Evolutionary conservation across 2,888 invertebrate species (phyloP).

Genomic region (Drosophila engyochracea): DNA sequence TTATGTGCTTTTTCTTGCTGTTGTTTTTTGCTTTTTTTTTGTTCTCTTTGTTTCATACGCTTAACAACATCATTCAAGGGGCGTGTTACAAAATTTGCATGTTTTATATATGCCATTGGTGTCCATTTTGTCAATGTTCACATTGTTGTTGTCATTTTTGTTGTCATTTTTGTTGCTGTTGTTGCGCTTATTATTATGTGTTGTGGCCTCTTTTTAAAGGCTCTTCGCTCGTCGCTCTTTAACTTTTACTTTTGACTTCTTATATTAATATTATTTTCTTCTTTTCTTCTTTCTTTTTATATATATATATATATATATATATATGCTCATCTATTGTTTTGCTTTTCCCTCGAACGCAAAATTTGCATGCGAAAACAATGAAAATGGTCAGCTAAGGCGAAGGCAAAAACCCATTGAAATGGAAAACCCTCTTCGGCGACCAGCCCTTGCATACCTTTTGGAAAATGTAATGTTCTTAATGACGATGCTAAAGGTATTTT

Average conservation of each 20-base stretch:
- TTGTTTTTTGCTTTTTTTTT: neutral
- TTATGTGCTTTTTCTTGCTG: conserved; percentile 57
- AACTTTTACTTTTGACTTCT: conserved; percentile 38
- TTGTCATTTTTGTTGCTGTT: conserved; percentile 18
- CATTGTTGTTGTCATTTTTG: conserved; percentile 22
- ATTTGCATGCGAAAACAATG: conserved; percentile 78
- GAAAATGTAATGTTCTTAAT: conserved; percentile 74
- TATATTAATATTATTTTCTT: conserved; percentile 6
- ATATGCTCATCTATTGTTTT: conserved; percentile 58
- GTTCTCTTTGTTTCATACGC: conserved; percentile 24
- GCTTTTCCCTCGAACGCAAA: conserved; percentile 34
- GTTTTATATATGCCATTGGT: conserved; percentile 61
- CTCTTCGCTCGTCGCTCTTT: conserved; percentile 45
- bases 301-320: neutral
- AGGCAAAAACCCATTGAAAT: conserved; percentile 39
- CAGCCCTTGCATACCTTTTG: conserved; percentile 43
- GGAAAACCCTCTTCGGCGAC: neutral
- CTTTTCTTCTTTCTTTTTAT: conserved; percentile 7
- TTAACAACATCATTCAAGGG: conserved; percentile 71
- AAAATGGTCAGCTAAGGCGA: conserved; percentile 68
- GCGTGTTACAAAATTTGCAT: conserved; percentile 75
- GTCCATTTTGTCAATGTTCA: conserved; percentile 13
- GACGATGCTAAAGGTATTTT: conserved; percentile 79
- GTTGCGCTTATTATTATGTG: conserved; percentile 23
- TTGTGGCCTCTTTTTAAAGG: conserved; percentile 53